Evolutionary conservation across 2,113 vertebrate species (phyloP).

Genomic region (Loxodonta africana): DNA sequence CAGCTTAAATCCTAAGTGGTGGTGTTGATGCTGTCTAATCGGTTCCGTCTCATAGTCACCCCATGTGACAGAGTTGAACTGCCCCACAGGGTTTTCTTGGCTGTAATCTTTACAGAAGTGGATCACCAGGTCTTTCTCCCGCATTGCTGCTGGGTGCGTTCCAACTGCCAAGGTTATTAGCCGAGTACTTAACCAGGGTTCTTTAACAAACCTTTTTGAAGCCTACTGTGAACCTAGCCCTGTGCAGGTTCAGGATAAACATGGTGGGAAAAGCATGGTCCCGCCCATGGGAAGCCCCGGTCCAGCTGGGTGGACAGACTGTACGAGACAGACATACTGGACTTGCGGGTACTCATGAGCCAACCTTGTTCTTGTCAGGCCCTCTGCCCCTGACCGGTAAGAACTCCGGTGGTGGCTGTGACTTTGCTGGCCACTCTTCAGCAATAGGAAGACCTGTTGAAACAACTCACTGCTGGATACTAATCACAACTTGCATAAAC

Average conservation of each 20-base stretch:
- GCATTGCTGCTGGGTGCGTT: too few relatives aligned
- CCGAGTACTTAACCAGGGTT: not conserved
- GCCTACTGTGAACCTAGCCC: accelerated
- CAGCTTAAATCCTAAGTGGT: too few relatives aligned
- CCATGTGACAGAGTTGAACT: too few relatives aligned
- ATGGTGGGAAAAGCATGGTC: accelerated
- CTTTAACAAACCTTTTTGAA: not conserved
- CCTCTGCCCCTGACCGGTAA: not conserved
- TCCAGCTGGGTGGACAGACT: not conserved
- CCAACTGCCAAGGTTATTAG: too few relatives aligned
- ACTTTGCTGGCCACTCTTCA: not conserved
- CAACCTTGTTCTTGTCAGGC: not conserved
- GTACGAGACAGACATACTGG: too few relatives aligned
- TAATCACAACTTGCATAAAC: not conserved
- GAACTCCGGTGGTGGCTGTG: accelerated
- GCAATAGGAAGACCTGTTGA: not conserved
- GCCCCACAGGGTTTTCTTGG: too few relatives aligned
- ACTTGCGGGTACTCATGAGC: accelerated
- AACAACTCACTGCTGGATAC: not conserved
- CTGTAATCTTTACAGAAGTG: too few relatives aligned
- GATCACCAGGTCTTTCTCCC: too few relatives aligned
- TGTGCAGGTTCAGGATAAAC: not conserved
- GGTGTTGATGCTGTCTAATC: too few relatives aligned
- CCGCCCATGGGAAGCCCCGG: accelerated
- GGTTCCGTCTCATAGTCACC: too few relatives aligned